Evolutionary conservation across 1,140 invertebrate genomes (phyloP), one percentile per base, ranked within the genome.

Genomic region (Panonychus citri): DNA sequence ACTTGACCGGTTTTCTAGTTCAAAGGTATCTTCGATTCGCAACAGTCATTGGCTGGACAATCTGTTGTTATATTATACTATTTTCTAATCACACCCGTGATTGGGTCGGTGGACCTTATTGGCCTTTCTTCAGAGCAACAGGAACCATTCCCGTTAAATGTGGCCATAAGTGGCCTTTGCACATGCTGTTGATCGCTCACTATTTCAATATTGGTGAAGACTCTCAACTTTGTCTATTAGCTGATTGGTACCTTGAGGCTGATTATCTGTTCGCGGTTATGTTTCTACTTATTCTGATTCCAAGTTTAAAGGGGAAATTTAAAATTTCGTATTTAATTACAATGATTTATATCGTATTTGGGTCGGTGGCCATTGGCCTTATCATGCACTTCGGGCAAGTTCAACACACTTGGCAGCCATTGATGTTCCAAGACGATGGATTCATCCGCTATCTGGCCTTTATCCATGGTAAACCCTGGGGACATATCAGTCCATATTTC

Each of bases 401-500:
- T 21, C 43, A 46, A 24, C 43, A 46, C 43, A 46, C 43, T n/a
- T 46, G 43, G 43, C n/a, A 21, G 10, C n/a, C 21, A 10, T 21
- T 24, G 5, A 24, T 21, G n/a, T 46, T n/a, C 7, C 43, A 46
- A 24, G 43, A 46, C 5, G 21, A 7, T 1, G n/a, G 21, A n/a
- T 46, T 46, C 5, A 21, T 21, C 21, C 43, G 43, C 7, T 46
- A 46, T 24, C n/a, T 24, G 21, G 12, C 49, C 17, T 39, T 42
- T 19, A 26, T 56, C 24, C 13, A 46, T 30, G 15, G 55, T 15
- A 56, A 48, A 26, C 54, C 54, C 7, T 56, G 54, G 54, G 37
- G 13, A 7, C 54, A 56, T 24, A 37, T 21, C 10, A 26, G 17
- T 19, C 26, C 34, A 1, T 56, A 46, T 25, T 56, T 56, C 27